Conservation (phyloP, 2,113 vertebrate species). For the Oryzias javanicus region DNA sequence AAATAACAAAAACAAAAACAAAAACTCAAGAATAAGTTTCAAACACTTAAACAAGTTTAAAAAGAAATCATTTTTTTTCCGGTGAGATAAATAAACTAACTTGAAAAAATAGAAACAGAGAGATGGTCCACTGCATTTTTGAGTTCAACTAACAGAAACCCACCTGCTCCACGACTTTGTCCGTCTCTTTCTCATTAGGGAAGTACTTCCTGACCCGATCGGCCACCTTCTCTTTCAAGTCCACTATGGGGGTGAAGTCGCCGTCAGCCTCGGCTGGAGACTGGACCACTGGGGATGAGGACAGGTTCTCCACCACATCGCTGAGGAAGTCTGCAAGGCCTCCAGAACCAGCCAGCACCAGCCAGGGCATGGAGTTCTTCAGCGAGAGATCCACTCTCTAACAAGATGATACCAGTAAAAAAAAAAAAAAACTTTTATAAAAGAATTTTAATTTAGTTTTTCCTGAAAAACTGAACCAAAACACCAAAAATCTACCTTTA, state of each 20-base stretch:
- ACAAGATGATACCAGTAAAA: background rate
- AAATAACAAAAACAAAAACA: no score
- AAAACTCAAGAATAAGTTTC: no score
- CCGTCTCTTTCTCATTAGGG: slow-evolving; percentile 50
- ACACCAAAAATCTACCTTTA: slow-evolving; percentile 74
- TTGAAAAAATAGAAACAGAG: no score
- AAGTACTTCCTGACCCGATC: slow-evolving; percentile 75
- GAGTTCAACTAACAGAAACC: background rate
- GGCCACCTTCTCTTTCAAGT: slow-evolving; percentile 62
- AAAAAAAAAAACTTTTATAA: background rate
- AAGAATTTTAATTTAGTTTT: no score
- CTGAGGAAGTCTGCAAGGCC: slow-evolving; percentile 84
- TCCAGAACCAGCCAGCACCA: slow-evolving; percentile 85
- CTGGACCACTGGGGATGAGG: slow-evolving; percentile 20
- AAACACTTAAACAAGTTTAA: no score
- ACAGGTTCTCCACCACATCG: slow-evolving; percentile 78
- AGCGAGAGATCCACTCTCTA: slow-evolving; percentile 83
- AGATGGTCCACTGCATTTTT: no score
- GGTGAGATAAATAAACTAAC: no score
- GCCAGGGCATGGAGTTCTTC: slow-evolving; percentile 81
- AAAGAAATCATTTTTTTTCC: no score
- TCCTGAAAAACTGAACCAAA: background rate
- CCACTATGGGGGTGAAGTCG: slow-evolving; percentile 42
- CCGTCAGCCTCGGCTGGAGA: slow-evolving; percentile 55
- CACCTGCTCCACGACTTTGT: slow-evolving; percentile 76